Conservation (phyloP, 2,888 invertebrate species). For the Tholera decimalis region DNA sequence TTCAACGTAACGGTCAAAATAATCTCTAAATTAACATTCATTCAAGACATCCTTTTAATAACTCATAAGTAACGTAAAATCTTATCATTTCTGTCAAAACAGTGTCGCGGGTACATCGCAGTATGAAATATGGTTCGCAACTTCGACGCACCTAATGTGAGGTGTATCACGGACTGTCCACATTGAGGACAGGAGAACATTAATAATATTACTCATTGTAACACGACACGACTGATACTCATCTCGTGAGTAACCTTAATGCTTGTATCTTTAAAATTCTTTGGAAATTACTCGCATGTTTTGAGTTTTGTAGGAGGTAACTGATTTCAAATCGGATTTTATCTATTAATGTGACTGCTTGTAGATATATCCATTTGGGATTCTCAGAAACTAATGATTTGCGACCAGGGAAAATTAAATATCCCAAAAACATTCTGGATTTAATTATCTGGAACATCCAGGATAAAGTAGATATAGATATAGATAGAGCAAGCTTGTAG, state of each 20-base stretch:
- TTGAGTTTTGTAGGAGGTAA: conserved; percentile 7
- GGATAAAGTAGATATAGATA: too few relatives aligned
- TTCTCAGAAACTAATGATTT: background rate
- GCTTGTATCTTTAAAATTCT: conserved; percentile 65
- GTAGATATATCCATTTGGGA: background rate
- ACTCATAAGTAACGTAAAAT: conserved; percentile 70
- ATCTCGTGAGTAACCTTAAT: conserved; percentile 70
- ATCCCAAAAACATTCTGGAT: background rate
- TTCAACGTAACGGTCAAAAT: conserved; percentile 14
- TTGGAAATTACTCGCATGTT: conserved; percentile 55
- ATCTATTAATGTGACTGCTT: background rate
- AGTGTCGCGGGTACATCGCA: conserved; percentile 73
- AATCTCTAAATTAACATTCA: conserved; percentile 36
- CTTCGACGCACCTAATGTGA: conserved; percentile 86
- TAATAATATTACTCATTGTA: conserved; percentile 88
- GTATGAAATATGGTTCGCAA: conserved; percentile 84
- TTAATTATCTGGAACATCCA: conserved; percentile 5
- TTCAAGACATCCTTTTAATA: conserved; percentile 64
- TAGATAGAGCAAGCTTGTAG: background rate
- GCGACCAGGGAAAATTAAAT: background rate
- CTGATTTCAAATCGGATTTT: conserved; percentile 11
- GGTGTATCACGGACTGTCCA: conserved; percentile 71
- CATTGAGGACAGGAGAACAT: conserved; percentile 82
- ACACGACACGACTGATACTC: conserved; percentile 76
- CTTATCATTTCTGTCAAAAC: conserved; percentile 85